Conservation (phyloP, 2,797 vertebrate species). For the Arrhamphus sclerolepis region DNA sequence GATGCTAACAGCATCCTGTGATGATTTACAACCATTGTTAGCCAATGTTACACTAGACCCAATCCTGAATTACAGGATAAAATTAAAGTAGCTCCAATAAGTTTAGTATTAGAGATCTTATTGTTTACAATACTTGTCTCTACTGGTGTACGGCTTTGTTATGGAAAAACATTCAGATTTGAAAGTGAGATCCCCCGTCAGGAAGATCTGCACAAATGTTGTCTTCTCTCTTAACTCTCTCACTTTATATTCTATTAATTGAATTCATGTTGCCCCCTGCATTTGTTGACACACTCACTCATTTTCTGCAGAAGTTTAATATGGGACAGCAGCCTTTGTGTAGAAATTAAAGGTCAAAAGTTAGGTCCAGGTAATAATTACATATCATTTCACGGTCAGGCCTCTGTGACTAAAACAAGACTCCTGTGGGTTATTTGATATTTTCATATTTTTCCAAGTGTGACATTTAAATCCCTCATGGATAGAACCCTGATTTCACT, state of each 20-base stretch:
- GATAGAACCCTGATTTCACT: slow-evolving; percentile 52
- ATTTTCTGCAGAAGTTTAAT: slow-evolving; percentile 61
- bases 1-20: neutral
- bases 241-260: neutral
- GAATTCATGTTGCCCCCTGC: neutral
- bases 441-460: slow-evolving; percentile 59
- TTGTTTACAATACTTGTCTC: neutral
- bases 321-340: slow-evolving; percentile 57
- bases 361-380: slow-evolving; percentile 74
- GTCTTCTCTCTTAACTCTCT: neutral
- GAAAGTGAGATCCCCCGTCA: neutral
- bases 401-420: slow-evolving; percentile 68
- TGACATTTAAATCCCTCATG: slow-evolving; percentile 62
- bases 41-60: neutral
- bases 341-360: slow-evolving; percentile 75
- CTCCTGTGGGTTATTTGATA: slow-evolving; percentile 72
- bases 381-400: slow-evolving; percentile 67
- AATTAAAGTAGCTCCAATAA: neutral
- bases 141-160: too few relatives aligned
- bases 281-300: slow-evolving; percentile 25
- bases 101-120: neutral
- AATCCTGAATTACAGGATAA: neutral
- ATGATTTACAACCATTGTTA: neutral
- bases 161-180: neutral
- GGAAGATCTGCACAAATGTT: neutral